Percentiles rank a stretch among this genome's conserved stretches.
These are phyloP conservation scores for Calcarius lapponicus DNA, from an alignment of 2,797 vertebrate species.

Conservation along the genomic window DNA sequence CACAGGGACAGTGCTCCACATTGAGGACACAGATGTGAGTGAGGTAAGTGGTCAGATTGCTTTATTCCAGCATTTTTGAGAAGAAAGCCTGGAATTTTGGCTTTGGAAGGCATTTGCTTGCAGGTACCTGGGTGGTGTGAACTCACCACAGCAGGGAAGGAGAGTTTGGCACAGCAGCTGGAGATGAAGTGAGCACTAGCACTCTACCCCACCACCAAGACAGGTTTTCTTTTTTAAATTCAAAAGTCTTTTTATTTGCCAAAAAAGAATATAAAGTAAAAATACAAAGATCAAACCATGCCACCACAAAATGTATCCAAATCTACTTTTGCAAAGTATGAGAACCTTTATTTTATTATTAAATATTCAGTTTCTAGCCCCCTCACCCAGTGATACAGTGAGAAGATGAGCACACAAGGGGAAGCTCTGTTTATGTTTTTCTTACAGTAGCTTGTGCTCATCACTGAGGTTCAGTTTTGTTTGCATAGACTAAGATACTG, in stretches of 20 bases:
- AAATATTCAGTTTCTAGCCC: constrained; percentile 26
- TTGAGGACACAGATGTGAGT: not conserved
- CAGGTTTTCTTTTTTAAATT: not conserved
- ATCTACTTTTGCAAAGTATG: constrained; percentile 51
- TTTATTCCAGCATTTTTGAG: not conserved
- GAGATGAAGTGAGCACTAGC: not conserved
- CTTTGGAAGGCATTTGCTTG: not conserved
- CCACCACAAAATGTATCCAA: constrained; percentile 60
- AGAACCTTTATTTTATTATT: constrained; percentile 62
- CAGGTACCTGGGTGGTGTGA: not conserved
- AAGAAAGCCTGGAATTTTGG: not conserved
- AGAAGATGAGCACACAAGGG: constrained; percentile 21
- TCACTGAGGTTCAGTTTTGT: constrained; percentile 5
- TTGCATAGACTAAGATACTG: constrained; percentile 25
- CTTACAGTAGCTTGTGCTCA: constrained; percentile 2
- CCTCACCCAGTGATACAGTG: not conserved
- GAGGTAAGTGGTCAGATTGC: not conserved
- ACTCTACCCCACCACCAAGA: not conserved
- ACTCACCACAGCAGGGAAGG: not conserved
- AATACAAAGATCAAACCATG: constrained; percentile 68
- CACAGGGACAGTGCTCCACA: fast-evolving
- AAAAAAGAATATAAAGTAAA: constrained; percentile 59
- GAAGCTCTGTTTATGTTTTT: not conserved
- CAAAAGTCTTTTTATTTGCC: constrained; percentile 75
- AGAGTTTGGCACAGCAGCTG: not conserved